phyloP scores from a whole-genome alignment of 2,113 vertebrate genomes.

The Psittacula cyanocephala region DNA sequence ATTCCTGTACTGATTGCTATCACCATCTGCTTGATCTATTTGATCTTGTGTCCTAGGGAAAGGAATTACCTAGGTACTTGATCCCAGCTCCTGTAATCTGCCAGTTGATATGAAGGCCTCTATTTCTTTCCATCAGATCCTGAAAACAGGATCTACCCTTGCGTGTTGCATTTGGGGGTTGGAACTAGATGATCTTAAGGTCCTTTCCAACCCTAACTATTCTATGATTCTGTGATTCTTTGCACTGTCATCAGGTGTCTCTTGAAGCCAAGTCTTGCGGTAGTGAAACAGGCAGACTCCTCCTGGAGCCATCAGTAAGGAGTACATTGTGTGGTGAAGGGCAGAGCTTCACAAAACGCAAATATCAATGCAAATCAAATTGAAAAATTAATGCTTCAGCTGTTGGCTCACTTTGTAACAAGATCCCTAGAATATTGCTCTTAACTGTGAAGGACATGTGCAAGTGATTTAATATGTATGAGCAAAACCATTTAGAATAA shows the following conservation, averaged over 20 bases:
- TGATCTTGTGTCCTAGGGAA: neutral
- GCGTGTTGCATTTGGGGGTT: neutral
- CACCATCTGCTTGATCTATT: neutral
- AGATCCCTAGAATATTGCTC: neutral
- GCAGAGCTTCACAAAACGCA: neutral
- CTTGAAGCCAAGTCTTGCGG: neutral
- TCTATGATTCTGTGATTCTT: neutral
- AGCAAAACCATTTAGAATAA: constrained; percentile 1
- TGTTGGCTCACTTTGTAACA: neutral
- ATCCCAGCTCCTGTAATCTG: neutral
- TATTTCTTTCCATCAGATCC: neutral
- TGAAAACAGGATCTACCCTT: neutral
- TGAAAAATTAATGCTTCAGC: neutral
- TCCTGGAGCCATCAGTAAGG: neutral
- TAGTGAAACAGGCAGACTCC: neutral
- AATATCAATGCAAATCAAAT: neutral
- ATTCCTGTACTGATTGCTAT: neutral
- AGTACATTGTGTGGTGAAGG: neutral
- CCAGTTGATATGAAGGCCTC: neutral
- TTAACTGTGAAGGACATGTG: neutral
- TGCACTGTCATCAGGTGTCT: neutral
- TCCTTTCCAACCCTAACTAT: no score
- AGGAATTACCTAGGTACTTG: neutral
- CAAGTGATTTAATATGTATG: constrained; percentile 14
- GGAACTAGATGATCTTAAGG: no score